Percentiles rank a stretch among this genome's conserved stretches.
Conservation (phyloP, 1,140 invertebrate species). For the Whitmania pigra region DNA sequence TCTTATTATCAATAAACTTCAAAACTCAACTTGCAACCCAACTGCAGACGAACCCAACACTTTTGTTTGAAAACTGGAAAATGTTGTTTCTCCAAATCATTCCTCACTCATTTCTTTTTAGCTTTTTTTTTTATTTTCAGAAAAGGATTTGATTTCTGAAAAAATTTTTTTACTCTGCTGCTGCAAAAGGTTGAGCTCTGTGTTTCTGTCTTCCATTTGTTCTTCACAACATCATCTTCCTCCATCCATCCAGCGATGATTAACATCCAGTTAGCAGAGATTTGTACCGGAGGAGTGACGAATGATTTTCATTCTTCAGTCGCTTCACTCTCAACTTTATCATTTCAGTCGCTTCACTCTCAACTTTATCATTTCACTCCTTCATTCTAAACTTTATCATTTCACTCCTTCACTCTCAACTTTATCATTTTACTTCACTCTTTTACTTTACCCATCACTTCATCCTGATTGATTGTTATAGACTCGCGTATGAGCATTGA, state of each 20-base stretch:
- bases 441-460: background rate
- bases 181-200: background rate
- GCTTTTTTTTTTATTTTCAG: too few relatives aligned
- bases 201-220: background rate
- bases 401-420: background rate
- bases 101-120: too few relatives aligned
- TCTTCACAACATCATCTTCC: background rate
- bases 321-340: background rate
- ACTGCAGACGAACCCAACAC: too few relatives aligned
- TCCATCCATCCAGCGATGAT: background rate
- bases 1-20: too few relatives aligned
- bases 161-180: too few relatives aligned
- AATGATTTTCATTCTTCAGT: background rate
- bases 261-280: background rate
- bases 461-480: too few relatives aligned
- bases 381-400: background rate
- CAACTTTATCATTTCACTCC: background rate
- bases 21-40: too few relatives aligned
- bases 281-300: background rate
- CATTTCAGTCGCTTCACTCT: background rate
- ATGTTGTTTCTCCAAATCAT: too few relatives aligned
- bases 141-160: too few relatives aligned
- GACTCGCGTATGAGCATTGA: background rate
- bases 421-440: background rate
- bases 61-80: too few relatives aligned